These are phyloP conservation scores for Sandelia bainsii DNA, from an alignment of 2,797 vertebrate genomes.

Conservation along the genomic window DNA sequence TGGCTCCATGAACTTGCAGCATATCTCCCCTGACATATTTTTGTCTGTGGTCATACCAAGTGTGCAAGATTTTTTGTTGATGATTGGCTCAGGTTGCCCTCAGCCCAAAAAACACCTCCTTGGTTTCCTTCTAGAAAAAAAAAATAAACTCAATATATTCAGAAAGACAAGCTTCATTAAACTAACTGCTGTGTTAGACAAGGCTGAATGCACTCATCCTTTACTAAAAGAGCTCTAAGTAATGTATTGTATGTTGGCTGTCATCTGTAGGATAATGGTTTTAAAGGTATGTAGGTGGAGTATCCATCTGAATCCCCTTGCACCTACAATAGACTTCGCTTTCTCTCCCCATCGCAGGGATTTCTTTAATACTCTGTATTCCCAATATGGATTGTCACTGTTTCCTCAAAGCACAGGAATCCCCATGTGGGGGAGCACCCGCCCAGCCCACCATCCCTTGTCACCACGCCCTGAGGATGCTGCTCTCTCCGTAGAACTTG, in stretches of 20 bases:
- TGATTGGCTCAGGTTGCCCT: too few species aligned
- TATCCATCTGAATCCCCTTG: slow-evolving; percentile 48
- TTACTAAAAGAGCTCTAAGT: slow-evolving; percentile 1
- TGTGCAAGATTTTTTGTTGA: too few species aligned
- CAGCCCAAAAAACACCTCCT: too few species aligned
- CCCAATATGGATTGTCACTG: slow-evolving; percentile 64
- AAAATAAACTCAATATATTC: too few species aligned
- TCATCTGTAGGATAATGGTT: slow-evolving; percentile 52
- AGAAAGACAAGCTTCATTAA: background rate
- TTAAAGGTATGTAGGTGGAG: slow-evolving; percentile 51
- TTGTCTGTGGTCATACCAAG: too few species aligned
- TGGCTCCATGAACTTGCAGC: too few species aligned
- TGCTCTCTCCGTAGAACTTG: slow-evolving; percentile 27
- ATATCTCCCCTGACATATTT: too few species aligned
- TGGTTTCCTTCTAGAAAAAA: too few species aligned
- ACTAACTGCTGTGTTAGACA: background rate
- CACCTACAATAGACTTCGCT: slow-evolving; percentile 46
- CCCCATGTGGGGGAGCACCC: slow-evolving; percentile 41
- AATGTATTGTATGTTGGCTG: slow-evolving; percentile 4
- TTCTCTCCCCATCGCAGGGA: slow-evolving; percentile 57
- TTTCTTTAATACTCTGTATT: slow-evolving; percentile 63
- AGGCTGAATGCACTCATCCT: slow-evolving; percentile 1
- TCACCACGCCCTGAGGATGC: slow-evolving; percentile 36
- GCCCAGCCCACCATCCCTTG: slow-evolving; percentile 36
- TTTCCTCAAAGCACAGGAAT: slow-evolving; percentile 63